Base-by-base conservation (phyloP, 2,113 vertebrate species). In the Ceyx melanurus region DNA sequence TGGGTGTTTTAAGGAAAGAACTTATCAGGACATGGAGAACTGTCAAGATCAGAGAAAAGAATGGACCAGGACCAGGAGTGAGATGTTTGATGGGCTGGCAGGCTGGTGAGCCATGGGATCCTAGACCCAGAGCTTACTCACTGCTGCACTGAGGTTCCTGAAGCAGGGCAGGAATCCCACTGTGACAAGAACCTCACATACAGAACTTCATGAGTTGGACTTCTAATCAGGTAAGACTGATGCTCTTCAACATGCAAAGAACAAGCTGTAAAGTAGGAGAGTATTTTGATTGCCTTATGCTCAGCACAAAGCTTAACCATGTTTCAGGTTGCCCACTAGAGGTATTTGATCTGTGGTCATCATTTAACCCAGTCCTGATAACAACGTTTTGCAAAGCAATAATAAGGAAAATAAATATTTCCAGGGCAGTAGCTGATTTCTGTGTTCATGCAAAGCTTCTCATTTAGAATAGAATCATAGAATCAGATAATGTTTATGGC, bases 181-280 rank as follows among this genome's bases (percentile, higher is more conserved):
- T 54, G 45, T n/a, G 21, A 9, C 17, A 91, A n/a, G 25, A 92
- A 75, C 35, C 35, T 87, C 46, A 73, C 8, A 10, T 15, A 37
- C 0, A 2, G 18, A 79, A 51, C 57, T 26, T 19, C 17, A 8
- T 11, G n/a, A 72, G 17, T 13, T 0, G 1, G 26, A 68, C n/a
- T 48, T 50, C 7, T 53, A 29, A 57, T 26, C 0, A 0, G n/a
- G 40, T 16, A 56, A 89, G 40, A 60, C 5, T 0, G 0, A 29
- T 35, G 25, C 11, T 53, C 70, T 68, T 48, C 29, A 48, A 10
- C 4, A 9, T 57, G 54, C 50, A 76, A 51, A 85, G 42, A 76
- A 53, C 9, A 50, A 76, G 35, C 10, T 75, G 67, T 28, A n/a
- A 60, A 87, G 5, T 35, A 53, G 53, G 35, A 26, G 74, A 82